Percentiles rank a stretch among this genome's conserved stretches.
Conservation (phyloP, 2,113 vertebrate genomes). For the Panthera tigris region DNA sequence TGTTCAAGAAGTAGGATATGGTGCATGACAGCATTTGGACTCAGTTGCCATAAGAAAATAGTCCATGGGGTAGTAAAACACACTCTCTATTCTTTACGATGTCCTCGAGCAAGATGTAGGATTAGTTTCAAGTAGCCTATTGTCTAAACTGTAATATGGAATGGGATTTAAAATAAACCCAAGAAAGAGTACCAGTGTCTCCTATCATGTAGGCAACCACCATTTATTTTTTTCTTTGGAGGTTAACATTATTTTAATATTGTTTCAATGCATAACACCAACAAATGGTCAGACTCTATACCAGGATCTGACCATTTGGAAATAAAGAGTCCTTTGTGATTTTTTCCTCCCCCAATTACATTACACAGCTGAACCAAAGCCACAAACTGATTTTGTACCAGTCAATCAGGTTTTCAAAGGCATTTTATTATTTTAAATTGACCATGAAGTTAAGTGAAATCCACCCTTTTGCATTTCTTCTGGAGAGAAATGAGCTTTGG, state of each 20-base stretch:
- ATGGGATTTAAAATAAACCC: neutral
- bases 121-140: neutral
- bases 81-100: neutral
- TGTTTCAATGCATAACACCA: constrained; percentile 34
- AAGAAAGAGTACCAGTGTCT: neutral
- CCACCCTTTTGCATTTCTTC: constrained; percentile 68
- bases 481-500: constrained; percentile 73
- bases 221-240: constrained; percentile 52
- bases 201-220: constrained; percentile 14
- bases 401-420: constrained; percentile 76
- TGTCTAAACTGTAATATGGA: constrained; percentile 21
- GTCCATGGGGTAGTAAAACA: neutral
- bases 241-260: constrained; percentile 49
- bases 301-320: constrained; percentile 57
- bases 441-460: constrained; percentile 77
- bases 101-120: neutral
- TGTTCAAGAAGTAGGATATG: neutral
- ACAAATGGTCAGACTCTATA: constrained; percentile 49
- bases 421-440: constrained; percentile 82
- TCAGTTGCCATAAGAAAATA: neutral
- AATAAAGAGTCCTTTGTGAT: constrained; percentile 68
- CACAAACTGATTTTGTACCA: constrained; percentile 73
- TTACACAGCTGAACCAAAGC: constrained; percentile 68
- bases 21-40: neutral
- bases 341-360: constrained; percentile 44